Conservation (phyloP, 1,140 invertebrate species). For the Sinella curviseta region DNA sequence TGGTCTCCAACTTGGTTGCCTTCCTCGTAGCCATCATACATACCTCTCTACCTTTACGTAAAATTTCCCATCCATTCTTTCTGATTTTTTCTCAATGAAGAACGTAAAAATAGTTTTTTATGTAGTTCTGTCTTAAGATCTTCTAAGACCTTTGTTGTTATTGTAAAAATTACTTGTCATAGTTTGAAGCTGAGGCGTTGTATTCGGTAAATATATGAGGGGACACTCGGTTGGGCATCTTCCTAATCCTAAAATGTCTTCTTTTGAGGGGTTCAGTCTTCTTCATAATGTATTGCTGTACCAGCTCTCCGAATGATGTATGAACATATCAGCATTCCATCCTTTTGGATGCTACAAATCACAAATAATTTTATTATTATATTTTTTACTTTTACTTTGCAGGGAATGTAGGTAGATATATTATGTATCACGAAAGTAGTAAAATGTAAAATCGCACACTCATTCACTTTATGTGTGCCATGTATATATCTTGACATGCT, state of each 20-base stretch:
- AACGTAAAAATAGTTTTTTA: neutral
- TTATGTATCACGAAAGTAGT: too few species aligned
- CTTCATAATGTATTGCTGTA: too few species aligned
- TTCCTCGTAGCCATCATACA: neutral
- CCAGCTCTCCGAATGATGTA: too few species aligned
- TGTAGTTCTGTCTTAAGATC: neutral
- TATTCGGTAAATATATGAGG: neutral
- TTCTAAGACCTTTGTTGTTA: neutral
- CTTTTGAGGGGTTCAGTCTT: neutral
- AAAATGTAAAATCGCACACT: too few species aligned
- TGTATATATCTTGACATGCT: too few species aligned
- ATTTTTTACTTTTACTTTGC: too few species aligned
- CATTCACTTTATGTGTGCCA: too few species aligned
- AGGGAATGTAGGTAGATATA: too few species aligned
- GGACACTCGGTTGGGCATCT: neutral
- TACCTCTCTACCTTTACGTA: neutral
- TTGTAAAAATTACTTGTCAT: conserved; percentile 13
- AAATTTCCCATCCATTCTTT: neutral
- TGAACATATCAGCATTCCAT: too few species aligned
- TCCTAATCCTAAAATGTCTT: neutral
- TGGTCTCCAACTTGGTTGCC: too few species aligned
- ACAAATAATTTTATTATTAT: too few species aligned
- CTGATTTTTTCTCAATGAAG: neutral
- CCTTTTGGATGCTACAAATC: too few species aligned
- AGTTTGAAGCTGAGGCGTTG: neutral